phyloP scores from a whole-genome alignment of 2,888 invertebrate genomes.

The Polietes domitor region DNA sequence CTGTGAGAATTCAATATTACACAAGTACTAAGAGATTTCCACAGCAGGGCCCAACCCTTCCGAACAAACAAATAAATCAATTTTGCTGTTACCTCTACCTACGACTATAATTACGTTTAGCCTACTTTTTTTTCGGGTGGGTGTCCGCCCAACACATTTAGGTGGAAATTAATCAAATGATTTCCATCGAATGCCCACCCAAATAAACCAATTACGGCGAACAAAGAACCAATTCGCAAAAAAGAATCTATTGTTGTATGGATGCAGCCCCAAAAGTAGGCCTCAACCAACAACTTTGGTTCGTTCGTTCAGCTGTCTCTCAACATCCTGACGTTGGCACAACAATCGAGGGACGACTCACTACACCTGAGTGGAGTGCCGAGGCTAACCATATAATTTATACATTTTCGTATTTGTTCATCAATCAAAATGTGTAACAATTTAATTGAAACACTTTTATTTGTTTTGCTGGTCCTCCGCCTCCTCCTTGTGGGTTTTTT shows the following conservation, averaged over 20 bases:
- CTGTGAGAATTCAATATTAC: too few species aligned
- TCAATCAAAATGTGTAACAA: slow-evolving; percentile 31
- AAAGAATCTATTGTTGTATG: slow-evolving; percentile 16
- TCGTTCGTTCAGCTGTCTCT: neutral
- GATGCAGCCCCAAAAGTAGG: slow-evolving; percentile 17
- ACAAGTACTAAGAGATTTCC: too few species aligned
- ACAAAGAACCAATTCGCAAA: slow-evolving; percentile 20
- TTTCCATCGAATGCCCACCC: neutral
- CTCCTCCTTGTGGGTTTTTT: too few species aligned
- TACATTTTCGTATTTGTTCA: slow-evolving; percentile 13
- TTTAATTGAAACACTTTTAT: slow-evolving; percentile 34
- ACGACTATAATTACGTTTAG: slow-evolving; percentile 7
- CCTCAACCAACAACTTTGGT: neutral
- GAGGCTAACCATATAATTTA: slow-evolving; percentile 9
- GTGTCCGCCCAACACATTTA: neutral
- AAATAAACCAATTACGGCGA: slow-evolving; percentile 24
- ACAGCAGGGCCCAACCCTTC: too few species aligned
- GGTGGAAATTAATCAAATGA: slow-evolving; percentile 24
- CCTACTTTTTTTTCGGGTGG: neutral
- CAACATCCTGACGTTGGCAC: neutral
- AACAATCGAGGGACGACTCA: neutral
- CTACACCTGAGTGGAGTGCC: neutral
- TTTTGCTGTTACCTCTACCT: too few species aligned
- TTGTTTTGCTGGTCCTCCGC: too few species aligned
- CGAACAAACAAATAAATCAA: too few species aligned